Percentiles rank a stretch among this genome's conserved stretches.
Evolutionary conservation across 2,113 vertebrate species (phyloP).

Genomic region (Pardalotus punctatus): DNA sequence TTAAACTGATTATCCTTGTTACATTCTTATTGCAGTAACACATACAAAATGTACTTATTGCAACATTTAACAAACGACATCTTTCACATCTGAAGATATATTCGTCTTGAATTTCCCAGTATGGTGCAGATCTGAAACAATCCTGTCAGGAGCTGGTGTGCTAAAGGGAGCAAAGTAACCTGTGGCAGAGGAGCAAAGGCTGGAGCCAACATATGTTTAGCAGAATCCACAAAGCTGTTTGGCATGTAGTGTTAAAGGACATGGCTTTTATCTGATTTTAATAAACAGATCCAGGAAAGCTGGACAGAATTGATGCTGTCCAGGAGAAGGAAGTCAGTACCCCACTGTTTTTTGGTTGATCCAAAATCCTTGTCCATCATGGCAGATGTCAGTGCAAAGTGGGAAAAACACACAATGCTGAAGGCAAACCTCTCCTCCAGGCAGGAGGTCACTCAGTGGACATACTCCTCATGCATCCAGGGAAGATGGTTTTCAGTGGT

Average conservation of each 20-base stretch:
- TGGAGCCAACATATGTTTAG: neutral
- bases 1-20: neutral
- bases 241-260: neutral
- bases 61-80: neutral
- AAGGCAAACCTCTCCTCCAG: neutral
- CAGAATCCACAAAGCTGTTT: neutral
- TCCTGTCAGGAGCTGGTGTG: neutral
- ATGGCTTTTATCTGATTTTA: neutral
- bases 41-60: neutral
- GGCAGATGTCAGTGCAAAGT: neutral
- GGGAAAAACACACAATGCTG: neutral
- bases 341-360: fast-evolving
- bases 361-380: neutral
- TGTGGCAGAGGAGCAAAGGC: neutral
- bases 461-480: neutral
- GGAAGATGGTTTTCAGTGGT: neutral
- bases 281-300: neutral
- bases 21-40: neutral
- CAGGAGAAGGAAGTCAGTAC: neutral
- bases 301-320: neutral
- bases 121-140: neutral
- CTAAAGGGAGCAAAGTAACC: neutral
- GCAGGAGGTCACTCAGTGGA: fast-evolving
- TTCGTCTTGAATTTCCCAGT: neutral
- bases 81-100: neutral